A percentile compares a stretch with the other conserved stretches of the same genome.
Conservation (phyloP, 2,888 invertebrate genomes). For the Altica lythri region DNA sequence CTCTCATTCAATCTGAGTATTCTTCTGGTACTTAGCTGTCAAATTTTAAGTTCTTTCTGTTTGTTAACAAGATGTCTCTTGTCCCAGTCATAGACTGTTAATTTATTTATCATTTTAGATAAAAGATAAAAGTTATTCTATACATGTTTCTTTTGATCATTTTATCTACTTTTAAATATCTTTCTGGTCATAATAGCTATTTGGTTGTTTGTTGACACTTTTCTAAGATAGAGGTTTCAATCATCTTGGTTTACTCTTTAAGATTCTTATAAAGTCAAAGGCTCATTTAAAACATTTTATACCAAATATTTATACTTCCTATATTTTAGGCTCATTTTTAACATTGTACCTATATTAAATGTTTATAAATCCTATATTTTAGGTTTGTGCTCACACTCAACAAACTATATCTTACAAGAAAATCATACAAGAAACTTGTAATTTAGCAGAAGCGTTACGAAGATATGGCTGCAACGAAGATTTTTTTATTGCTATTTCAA, state of each 20-base stretch:
- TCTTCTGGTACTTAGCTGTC: too few relatives aligned
- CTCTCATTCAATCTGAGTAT: too few relatives aligned
- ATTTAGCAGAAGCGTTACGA: conserved; percentile 41
- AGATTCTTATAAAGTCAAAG: not conserved
- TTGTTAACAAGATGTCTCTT: too few relatives aligned
- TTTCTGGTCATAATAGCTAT: too few relatives aligned
- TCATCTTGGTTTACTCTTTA: not conserved
- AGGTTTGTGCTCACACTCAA: conserved; percentile 44
- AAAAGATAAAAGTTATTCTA: too few relatives aligned
- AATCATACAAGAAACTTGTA: conserved; percentile 38
- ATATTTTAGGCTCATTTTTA: not conserved
- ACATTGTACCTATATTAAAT: not conserved
- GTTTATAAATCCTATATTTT: conserved; percentile 18
- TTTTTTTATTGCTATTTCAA: conserved; percentile 42
- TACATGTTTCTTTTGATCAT: too few relatives aligned
- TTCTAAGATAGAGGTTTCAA: too few relatives aligned
- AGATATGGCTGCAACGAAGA: conserved; percentile 35
- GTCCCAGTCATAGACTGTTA: too few relatives aligned
- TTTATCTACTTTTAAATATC: too few relatives aligned
- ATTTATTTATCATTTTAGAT: too few relatives aligned
- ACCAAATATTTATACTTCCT: not conserved
- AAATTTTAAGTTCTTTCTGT: too few relatives aligned
- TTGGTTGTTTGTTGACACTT: too few relatives aligned
- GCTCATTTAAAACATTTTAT: not conserved
- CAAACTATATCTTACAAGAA: conserved; percentile 36